Base-by-base conservation (phyloP, 2,113 vertebrate genomes). In the Peucedramus taeniatus region DNA sequence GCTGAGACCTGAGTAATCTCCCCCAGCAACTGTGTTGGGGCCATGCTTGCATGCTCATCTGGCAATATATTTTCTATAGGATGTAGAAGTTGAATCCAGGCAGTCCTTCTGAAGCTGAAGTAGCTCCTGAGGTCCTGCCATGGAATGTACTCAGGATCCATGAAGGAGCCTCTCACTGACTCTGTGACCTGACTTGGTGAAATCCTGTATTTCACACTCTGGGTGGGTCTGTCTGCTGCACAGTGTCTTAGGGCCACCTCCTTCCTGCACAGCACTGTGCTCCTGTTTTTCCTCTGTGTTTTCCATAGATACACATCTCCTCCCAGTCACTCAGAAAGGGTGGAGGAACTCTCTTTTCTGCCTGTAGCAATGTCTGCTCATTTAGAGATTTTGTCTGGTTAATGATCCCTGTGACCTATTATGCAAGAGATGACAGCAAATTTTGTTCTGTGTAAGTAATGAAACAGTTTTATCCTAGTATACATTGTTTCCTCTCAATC, bases 231-330 rank as follows among this genome's bases (percentile, higher is more conserved):
- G 20, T 31, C 47, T 61, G 26, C 33, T 68, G 44, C 35, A 19
- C 23, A 13, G 24, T 8, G 11, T 15, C 24, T 21, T 17, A 56
- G 28, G 69, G 28, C 17, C 23, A 23, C 13, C 6, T 37, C 19
- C 6, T 5, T 18, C 18, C 27, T 45, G n/a, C 7, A 8, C 8
- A 33, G n/a, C 22, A 17, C 14, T 59, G 21, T 50, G 5, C 8
- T 13, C 12, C 33, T 1, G 2, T 68, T 77, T 18, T 30, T 5
- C 10, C 15, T 63, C 28, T 0, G 0, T 15, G 4, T 54, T 63
- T 59, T 63, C 35, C 16, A 1, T 1, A 39, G 59, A 35, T 84
- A 56, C 18, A 18, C 10, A 47, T 71, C 28, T 68, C 72, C 70
- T 91, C 35, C n/a, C 28, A 35, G 24, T 56, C 49, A 8, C 50